Evolutionary conservation across 2,888 invertebrate species (phyloP).

Genomic region (Amphipyra tragopoginis): DNA sequence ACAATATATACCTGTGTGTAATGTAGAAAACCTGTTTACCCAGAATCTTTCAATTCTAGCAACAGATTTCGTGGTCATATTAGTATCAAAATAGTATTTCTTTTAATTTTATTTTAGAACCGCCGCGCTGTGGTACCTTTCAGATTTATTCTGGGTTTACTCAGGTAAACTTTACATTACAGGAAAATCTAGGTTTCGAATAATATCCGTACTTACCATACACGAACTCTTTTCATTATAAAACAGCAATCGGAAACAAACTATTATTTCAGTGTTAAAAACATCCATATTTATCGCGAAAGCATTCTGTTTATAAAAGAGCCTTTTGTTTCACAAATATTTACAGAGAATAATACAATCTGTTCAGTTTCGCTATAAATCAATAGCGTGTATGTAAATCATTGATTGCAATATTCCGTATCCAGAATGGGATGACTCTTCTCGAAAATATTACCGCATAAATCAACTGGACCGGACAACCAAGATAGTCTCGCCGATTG

Average conservation of each 20-base stretch:
- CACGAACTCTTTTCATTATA: too few relatives aligned
- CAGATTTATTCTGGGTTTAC: too few relatives aligned
- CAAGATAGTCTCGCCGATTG: constrained; percentile 71
- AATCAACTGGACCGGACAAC: constrained; percentile 72
- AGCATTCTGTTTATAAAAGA: constrained; percentile 27
- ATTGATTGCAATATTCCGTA: constrained; percentile 70
- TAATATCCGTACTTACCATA: too few relatives aligned
- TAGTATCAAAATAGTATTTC: too few relatives aligned
- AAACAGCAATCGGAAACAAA: neutral
- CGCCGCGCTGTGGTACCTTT: too few relatives aligned
- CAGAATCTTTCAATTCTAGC: too few relatives aligned
- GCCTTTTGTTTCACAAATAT: constrained; percentile 40
- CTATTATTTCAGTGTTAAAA: neutral
- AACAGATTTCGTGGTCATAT: too few relatives aligned
- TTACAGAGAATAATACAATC: constrained; percentile 33
- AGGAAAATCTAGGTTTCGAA: too few relatives aligned
- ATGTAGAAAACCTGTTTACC: too few relatives aligned
- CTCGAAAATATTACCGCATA: constrained; percentile 77
- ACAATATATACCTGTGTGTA: neutral
- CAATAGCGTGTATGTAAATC: constrained; percentile 67
- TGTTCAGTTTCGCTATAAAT: constrained; percentile 39
- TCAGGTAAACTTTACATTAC: too few relatives aligned
- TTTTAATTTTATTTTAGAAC: too few relatives aligned
- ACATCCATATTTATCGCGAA: constrained; percentile 14
- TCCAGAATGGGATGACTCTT: constrained; percentile 66